Evolutionary conservation across 2,888 invertebrate species (phyloP).

Genomic region (Stenotaenia linearis): DNA sequence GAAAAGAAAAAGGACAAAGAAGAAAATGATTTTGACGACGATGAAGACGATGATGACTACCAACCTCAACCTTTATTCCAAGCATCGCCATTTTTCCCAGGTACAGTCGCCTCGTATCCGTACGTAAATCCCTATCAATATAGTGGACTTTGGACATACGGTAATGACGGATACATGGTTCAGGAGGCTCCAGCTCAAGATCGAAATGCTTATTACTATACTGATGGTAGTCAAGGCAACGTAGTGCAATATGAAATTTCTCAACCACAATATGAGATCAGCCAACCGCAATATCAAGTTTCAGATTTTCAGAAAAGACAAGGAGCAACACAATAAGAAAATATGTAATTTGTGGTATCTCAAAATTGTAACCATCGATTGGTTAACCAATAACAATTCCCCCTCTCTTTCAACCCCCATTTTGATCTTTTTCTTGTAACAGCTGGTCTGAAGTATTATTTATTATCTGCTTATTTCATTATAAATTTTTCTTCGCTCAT

Average conservation of each 20-base stretch:
- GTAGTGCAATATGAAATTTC: neutral
- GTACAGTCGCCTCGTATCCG: neutral
- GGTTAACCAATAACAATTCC: no score
- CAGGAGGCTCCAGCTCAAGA: neutral
- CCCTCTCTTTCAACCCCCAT: no score
- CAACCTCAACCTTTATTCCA: slow-evolving; percentile 30
- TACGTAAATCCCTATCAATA: slow-evolving; percentile 31
- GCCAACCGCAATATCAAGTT: neutral
- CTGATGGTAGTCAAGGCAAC: neutral
- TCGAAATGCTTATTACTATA: neutral
- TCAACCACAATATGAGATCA: neutral
- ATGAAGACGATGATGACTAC: slow-evolving; percentile 13
- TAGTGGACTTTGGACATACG: slow-evolving; percentile 28
- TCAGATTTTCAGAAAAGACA: neutral
- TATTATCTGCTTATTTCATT: no score
- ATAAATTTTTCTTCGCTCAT: neutral
- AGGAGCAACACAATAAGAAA: neutral
- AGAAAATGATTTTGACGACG: slow-evolving; percentile 26
- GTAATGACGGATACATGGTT: neutral
- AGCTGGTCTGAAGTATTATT: neutral
- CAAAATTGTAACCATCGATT: no score
- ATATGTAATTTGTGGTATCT: no score
- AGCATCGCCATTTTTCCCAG: slow-evolving; percentile 29
- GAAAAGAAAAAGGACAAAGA: no score
- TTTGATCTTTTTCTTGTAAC: neutral